Base-by-base conservation (phyloP, 2,797 vertebrate genomes). In the Scolopax bukidnonensis region DNA sequence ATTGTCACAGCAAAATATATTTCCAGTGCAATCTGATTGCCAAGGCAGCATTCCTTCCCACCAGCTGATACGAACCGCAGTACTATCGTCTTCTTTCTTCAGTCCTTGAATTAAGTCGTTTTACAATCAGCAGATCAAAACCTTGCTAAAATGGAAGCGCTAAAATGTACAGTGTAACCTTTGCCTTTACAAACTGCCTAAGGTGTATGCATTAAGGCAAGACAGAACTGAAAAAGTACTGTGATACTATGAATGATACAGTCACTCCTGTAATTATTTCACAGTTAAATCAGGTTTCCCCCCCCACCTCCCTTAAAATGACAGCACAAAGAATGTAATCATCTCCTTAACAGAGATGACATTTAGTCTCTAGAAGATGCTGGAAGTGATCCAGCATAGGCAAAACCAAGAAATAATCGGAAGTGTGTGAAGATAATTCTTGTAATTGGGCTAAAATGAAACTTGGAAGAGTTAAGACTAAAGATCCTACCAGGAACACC, bases 21-120 rank as follows among this genome's bases (percentile, higher is more conserved):
- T 89, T 95, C 90, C 84, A 96, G 92, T 92, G 88, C 89, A 94
- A 85, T 87, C 83, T 61, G 38, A 88, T 85, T 32, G 82, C 74
- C 95, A 89, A 94, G 75, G 94, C n/a, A 50, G 28, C 12, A 33
- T 45, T 93, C 64, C 61, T 47, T 92, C 38, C 69, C 92, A 80
- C 83, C 77, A 84, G 56, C 76, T 54, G 60, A 89, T 50, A 65
- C 16, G 75, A 96, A 91, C 78, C 67, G 78, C 16, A 57, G 63
- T 54, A 88, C 61, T 83, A 85, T 79, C 8, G 33, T 43, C 25
- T 19, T 78, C 59, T 56, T 84, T 92, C 91, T 95, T 53, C 48
- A 87, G 4, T 51, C 36, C 63, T 90, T 68, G 82, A 88, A 95
- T 45, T 73, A 54, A 53, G 75, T 87, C 5, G 86, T 87, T 84